Conservation (phyloP, 2,113 vertebrate species). For the Prolemur simus region DNA sequence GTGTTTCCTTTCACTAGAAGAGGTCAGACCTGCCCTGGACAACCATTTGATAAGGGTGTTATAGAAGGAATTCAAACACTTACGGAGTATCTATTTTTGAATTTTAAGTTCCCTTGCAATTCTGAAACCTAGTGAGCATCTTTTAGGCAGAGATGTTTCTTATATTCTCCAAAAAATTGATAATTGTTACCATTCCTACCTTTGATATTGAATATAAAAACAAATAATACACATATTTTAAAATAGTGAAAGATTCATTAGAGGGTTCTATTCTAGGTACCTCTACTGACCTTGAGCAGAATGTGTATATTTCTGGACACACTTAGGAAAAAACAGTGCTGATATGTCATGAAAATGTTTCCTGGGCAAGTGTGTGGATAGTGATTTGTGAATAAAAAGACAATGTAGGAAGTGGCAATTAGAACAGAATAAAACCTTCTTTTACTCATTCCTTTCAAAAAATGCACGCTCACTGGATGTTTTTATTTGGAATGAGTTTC, state of each 20-base stretch:
- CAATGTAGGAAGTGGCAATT: background rate
- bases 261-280: background rate
- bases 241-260: background rate
- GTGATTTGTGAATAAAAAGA: slow-evolving; percentile 12
- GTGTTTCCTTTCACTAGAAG: background rate
- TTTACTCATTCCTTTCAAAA: background rate
- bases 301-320: background rate
- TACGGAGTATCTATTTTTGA: background rate
- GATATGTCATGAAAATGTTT: background rate
- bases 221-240: slow-evolving; percentile 10
- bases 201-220: background rate
- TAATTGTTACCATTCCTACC: background rate
- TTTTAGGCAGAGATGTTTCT: slow-evolving; percentile 12
- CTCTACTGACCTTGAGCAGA: background rate
- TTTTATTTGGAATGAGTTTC: background rate
- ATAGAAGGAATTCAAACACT: background rate
- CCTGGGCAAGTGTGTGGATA: background rate
- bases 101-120: slow-evolving; percentile 19
- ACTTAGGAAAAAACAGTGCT: background rate
- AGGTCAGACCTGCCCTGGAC: background rate
- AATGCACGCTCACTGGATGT: background rate
- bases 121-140: background rate
- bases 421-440: background rate
- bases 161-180: background rate
- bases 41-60: background rate